These are phyloP conservation scores for Martes flavigula DNA, from an alignment of 2,797 vertebrate species.

Conservation along the genomic window DNA sequence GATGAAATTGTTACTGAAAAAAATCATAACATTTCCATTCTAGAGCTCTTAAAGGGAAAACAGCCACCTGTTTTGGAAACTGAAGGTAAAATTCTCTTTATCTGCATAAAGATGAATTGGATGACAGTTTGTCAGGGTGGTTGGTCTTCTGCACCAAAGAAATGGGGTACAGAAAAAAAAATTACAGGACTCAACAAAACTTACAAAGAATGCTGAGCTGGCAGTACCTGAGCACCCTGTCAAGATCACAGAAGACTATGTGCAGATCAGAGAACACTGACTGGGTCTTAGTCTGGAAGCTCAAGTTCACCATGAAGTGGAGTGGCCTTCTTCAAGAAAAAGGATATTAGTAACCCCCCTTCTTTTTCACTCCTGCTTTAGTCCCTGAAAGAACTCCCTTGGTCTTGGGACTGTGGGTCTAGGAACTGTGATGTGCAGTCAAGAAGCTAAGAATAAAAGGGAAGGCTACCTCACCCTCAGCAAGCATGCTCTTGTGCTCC, in stretches of 20 bases:
- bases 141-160: not conserved
- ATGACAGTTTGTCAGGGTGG: not conserved
- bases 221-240: constrained; percentile 93
- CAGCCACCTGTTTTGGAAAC: not conserved
- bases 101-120: not conserved
- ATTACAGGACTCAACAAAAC: not conserved
- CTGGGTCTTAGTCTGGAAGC: not conserved
- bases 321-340: not conserved
- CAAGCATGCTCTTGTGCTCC: not conserved
- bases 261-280: constrained; percentile 88
- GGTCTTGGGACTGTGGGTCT: not conserved
- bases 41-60: not conserved
- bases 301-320: not conserved
- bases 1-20: not conserved
- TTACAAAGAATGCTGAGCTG: constrained; percentile 88
- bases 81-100: not conserved
- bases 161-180: not conserved
- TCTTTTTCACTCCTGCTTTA: not conserved
- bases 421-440: not conserved
- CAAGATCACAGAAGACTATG: constrained; percentile 87
- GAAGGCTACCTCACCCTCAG: not conserved
- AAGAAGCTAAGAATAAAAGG: not conserved
- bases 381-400: not conserved
- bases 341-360: not conserved
- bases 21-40: not conserved